Percentiles rank a stretch among this genome's conserved stretches.
These are phyloP conservation scores for Leucoma salicis DNA, from an alignment of 2,888 invertebrate species.

Conservation along the genomic window DNA sequence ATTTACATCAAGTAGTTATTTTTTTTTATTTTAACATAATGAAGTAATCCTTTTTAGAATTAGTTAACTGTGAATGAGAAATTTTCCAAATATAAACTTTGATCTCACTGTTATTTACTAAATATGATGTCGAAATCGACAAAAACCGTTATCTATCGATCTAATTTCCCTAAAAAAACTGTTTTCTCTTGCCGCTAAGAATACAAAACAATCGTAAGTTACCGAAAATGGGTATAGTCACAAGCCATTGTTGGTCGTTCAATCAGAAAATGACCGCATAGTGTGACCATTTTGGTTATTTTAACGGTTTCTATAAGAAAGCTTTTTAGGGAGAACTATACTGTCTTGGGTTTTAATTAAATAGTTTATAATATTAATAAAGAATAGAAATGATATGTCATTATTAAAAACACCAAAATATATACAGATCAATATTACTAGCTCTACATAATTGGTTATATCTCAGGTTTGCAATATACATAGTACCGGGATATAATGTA, in stretches of 20 bases:
- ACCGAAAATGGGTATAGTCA: conserved; percentile 49
- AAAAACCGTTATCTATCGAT: conserved; percentile 46
- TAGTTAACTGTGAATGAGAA: too few species aligned
- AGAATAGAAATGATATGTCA: too few species aligned
- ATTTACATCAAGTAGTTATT: too few species aligned
- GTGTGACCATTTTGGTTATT: conserved; percentile 38
- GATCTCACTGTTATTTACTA: conserved; percentile 35
- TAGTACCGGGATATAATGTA: too few species aligned
- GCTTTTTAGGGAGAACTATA: conserved; percentile 22
- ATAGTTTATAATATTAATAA: too few species aligned
- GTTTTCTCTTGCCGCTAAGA: conserved; percentile 37
- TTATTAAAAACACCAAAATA: too few species aligned
- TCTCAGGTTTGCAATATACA: too few species aligned
- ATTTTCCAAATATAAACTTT: too few species aligned
- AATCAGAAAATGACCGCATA: conserved; percentile 47
- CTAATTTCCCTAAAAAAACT: conserved; percentile 55
- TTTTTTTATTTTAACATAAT: too few species aligned
- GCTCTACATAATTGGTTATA: too few species aligned
- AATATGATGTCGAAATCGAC: conserved; percentile 21
- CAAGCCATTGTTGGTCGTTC: conserved; percentile 44
- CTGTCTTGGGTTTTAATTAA: conserved; percentile 3
- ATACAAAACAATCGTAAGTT: conserved; percentile 48
- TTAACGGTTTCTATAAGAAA: conserved; percentile 39
- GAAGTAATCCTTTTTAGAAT: too few species aligned
- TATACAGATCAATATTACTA: too few species aligned